These are phyloP conservation scores for Sycobia sp. DNA, from an alignment of 1,140 invertebrate species.

Conservation along the genomic window DNA sequence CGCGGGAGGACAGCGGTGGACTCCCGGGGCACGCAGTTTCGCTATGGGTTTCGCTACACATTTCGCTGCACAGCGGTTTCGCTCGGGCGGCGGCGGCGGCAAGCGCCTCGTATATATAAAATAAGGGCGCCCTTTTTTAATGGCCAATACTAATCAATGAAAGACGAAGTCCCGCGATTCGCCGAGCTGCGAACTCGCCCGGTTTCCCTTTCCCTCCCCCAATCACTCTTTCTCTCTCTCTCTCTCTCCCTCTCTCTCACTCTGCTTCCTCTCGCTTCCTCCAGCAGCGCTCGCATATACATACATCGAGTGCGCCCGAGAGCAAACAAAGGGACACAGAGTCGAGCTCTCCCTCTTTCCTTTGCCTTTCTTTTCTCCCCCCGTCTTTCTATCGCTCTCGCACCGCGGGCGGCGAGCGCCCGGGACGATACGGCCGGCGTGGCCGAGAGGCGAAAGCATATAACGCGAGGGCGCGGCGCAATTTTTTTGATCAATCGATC, in stretches of 20 bases:
- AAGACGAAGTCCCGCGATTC: conserved; percentile 49
- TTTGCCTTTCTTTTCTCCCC: neutral
- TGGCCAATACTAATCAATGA: conserved; percentile 62
- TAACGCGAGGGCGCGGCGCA: too few species aligned
- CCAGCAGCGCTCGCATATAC: too few species aligned
- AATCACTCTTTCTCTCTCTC: neutral
- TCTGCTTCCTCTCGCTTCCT: neutral
- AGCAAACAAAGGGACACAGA: conserved; percentile 8
- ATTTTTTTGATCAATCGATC: neutral
- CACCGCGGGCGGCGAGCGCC: too few species aligned
- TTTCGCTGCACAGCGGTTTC: too few species aligned
- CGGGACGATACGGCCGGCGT: too few species aligned
- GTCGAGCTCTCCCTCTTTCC: conserved; percentile 3
- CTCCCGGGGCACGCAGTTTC: neutral
- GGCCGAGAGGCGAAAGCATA: too few species aligned
- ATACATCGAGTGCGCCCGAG: neutral
- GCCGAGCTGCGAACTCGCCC: neutral
- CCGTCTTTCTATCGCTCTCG: neutral
- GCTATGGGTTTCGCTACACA: too few species aligned
- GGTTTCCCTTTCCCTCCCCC: neutral
- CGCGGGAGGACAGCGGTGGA: neutral
- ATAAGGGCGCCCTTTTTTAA: conserved; percentile 57
- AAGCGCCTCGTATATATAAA: conserved; percentile 36
- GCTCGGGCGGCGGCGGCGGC: too few species aligned
- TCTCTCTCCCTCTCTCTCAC: neutral